Evolutionary conservation across 2,888 invertebrate species (phyloP).

Genomic region (Ischnus inquisitorius): DNA sequence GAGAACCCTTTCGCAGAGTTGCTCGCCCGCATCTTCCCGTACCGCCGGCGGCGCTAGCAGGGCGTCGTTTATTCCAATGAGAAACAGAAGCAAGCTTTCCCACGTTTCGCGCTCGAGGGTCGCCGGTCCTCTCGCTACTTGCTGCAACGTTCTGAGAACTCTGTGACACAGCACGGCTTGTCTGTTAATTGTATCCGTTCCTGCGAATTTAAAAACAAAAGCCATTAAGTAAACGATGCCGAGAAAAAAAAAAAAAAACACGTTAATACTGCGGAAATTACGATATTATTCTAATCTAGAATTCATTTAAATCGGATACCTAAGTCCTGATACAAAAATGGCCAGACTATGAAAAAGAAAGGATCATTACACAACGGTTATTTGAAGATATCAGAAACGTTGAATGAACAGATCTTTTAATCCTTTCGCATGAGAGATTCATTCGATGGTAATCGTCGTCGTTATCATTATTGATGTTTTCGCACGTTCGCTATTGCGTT

Average conservation of each 20-base stretch:
- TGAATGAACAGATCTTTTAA: not conserved
- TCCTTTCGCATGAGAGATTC: not conserved
- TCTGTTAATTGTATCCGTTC: constrained; percentile 95
- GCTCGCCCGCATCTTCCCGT: constrained; percentile 98
- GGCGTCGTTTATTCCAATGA: constrained; percentile 96
- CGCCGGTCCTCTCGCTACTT: constrained; percentile 91
- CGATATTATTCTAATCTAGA: constrained; percentile 29
- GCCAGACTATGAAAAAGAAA: constrained; percentile 91
- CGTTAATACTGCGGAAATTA: constrained; percentile 53
- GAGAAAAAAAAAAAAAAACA: constrained; percentile 28
- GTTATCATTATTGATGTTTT: not conserved
- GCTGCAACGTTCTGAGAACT: constrained; percentile 94
- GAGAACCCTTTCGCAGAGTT: constrained; percentile 96
- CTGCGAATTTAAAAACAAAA: constrained; percentile 84
- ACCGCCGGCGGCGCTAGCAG: constrained; percentile 96
- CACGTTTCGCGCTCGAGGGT: constrained; percentile 94
- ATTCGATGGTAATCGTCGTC: not conserved
- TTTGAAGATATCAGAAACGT: not conserved
- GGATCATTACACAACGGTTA: constrained; percentile 47
- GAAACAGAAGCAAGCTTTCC: constrained; percentile 94
- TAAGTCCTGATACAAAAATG: constrained; percentile 95
- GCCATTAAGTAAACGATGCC: constrained; percentile 36
- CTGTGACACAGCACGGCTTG: constrained; percentile 98
- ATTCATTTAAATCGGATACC: constrained; percentile 87
- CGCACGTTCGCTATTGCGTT: not conserved